Conservation (phyloP, 2,888 invertebrate genomes). For the Drosophila conformis region DNA sequence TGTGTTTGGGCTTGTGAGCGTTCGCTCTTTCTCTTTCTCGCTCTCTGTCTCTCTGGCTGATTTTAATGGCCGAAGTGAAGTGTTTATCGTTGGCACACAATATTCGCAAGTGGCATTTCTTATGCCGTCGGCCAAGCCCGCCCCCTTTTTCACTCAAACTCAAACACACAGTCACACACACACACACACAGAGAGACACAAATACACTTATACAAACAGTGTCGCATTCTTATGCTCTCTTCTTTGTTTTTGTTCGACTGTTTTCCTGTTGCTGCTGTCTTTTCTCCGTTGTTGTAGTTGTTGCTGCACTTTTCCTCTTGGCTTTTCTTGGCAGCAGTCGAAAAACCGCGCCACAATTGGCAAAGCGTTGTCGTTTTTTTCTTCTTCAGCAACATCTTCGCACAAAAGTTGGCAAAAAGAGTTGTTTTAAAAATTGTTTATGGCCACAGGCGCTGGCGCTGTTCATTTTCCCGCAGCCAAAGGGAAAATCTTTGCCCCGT, state of each 20-base stretch:
- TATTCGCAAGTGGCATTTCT: slow-evolving; percentile 83
- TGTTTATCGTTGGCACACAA: slow-evolving; percentile 84
- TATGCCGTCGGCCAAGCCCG: slow-evolving; percentile 74
- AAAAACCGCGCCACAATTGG: slow-evolving; percentile 80
- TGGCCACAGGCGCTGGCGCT: slow-evolving; percentile 67
- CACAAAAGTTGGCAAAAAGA: slow-evolving; percentile 77
- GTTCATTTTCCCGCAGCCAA: slow-evolving; percentile 68
- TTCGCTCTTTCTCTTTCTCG: slow-evolving; percentile 31
- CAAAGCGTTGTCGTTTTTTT: slow-evolving; percentile 58
- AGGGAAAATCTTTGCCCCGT: slow-evolving; percentile 60
- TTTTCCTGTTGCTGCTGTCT: slow-evolving; percentile 68
- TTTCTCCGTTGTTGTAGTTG: slow-evolving; percentile 11
- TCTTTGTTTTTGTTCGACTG: slow-evolving; percentile 57
- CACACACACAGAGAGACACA: slow-evolving; percentile 8
- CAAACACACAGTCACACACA: slow-evolving; percentile 35
- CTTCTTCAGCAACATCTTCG: slow-evolving; percentile 31
- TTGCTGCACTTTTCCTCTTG: slow-evolving; percentile 68
- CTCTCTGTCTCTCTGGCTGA: slow-evolving; percentile 65
- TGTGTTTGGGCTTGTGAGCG: slow-evolving; percentile 31
- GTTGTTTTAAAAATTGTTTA: slow-evolving; percentile 80
- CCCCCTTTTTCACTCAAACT: slow-evolving; percentile 63
- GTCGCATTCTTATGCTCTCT: slow-evolving; percentile 61
- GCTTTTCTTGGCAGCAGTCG: slow-evolving; percentile 75
- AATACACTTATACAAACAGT: slow-evolving; percentile 27
- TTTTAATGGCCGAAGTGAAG: slow-evolving; percentile 85